Evolutionary conservation across 2,113 vertebrate species (phyloP).

Genomic region (Myotis lucifugus): DNA sequence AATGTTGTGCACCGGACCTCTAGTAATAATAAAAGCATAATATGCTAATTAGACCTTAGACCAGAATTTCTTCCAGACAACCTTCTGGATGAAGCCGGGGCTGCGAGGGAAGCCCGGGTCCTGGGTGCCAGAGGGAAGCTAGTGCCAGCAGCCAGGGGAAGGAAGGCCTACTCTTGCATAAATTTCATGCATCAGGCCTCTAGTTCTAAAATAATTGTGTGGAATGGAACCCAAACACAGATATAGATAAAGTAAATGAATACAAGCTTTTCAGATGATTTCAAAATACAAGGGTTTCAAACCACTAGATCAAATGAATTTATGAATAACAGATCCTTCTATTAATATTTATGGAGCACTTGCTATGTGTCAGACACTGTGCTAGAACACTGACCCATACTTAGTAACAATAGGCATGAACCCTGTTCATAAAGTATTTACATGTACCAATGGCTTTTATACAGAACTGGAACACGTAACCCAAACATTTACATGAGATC

Average conservation of each 20-base stretch:
- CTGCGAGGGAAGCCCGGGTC: rapidly evolving
- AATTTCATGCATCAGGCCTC: too few species aligned
- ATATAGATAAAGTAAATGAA: not conserved
- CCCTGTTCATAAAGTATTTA: not conserved
- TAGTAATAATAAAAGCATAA: too few species aligned
- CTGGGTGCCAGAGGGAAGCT: too few species aligned
- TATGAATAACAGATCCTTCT: not conserved
- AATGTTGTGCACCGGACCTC: too few species aligned
- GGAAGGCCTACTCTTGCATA: too few species aligned
- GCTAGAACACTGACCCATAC: not conserved
- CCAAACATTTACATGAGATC: not conserved
- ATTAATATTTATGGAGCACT: not conserved
- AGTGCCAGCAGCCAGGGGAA: too few species aligned
- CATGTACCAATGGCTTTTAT: not conserved
- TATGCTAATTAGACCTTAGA: too few species aligned
- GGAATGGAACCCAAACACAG: not conserved
- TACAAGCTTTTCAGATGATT: not conserved
- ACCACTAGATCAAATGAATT: not conserved
- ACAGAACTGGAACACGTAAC: not conserved
- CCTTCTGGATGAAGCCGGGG: too few species aligned
- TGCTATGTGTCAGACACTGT: not conserved
- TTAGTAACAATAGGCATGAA: not conserved
- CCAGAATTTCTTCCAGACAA: too few species aligned
- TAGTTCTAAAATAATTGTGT: not conserved
- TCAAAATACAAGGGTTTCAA: not conserved